Evolutionary conservation across 2,113 vertebrate genomes (phyloP).

Genomic region (Phrynosoma blainvillii): DNA sequence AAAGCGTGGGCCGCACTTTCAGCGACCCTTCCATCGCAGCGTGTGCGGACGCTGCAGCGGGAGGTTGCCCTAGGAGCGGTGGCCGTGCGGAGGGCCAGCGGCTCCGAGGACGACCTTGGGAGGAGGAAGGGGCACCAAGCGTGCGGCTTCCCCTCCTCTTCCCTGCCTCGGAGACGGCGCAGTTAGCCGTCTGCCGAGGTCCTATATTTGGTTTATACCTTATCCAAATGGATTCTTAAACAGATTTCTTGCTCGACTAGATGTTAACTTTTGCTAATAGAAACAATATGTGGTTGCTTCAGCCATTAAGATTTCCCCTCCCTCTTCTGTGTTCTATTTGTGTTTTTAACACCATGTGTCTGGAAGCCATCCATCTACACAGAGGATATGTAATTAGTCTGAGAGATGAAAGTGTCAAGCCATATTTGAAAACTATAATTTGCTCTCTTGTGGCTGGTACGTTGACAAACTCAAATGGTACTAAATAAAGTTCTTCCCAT

Average conservation of each 20-base stretch:
- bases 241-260: neutral
- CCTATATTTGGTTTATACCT: neutral
- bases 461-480: slow-evolving; percentile 20
- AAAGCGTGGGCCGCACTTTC: too few species aligned
- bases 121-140: too few species aligned
- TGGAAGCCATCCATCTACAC: neutral
- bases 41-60: too few species aligned
- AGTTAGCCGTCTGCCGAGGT: too few species aligned
- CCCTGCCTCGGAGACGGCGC: too few species aligned
- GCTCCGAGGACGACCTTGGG: too few species aligned
- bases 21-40: too few species aligned
- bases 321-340: neutral
- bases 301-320: neutral
- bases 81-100: too few species aligned
- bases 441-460: slow-evolving; percentile 31
- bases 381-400: slow-evolving; percentile 14
- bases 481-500: slow-evolving; percentile 18
- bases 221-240: neutral
- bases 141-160: too few species aligned
- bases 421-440: slow-evolving; percentile 16
- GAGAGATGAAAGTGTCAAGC: neutral
- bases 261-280: neutral
- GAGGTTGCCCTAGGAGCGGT: too few species aligned
- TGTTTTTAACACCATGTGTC: neutral
- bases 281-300: neutral